phyloP scores from a whole-genome alignment of 2,113 vertebrate species.

The Podiceps cristatus region DNA sequence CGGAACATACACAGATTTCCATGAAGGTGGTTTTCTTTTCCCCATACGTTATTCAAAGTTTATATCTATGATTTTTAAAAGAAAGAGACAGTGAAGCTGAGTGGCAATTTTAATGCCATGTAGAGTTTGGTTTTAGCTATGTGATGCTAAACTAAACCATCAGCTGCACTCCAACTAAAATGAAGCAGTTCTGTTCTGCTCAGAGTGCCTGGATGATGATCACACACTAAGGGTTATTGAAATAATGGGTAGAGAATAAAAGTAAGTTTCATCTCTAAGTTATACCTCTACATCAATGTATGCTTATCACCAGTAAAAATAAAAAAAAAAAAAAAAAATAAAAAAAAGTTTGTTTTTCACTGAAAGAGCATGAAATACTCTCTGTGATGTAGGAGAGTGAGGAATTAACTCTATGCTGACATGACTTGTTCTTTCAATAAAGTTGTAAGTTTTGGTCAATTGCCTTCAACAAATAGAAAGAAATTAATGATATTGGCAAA shows the following conservation, averaged over 20 bases:
- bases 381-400: background rate
- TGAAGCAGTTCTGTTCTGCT: background rate
- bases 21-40: background rate
- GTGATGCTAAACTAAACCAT: background rate
- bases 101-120: background rate
- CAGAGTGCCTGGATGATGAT: background rate
- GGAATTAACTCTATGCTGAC: background rate
- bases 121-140: background rate
- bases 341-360: background rate
- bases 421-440: background rate
- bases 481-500: background rate
- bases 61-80: background rate
- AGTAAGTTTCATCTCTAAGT: background rate
- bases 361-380: background rate
- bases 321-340: background rate
- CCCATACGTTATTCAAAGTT: background rate
- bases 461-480: background rate
- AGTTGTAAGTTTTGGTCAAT: background rate
- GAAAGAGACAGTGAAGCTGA: background rate
- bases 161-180: background rate
- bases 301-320: background rate
- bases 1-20: background rate
- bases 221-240: background rate
- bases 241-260: background rate
- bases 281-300: background rate